Base-by-base conservation (phyloP, 1,140 invertebrate species). In the Pseudomyrmex cubaensis region DNA sequence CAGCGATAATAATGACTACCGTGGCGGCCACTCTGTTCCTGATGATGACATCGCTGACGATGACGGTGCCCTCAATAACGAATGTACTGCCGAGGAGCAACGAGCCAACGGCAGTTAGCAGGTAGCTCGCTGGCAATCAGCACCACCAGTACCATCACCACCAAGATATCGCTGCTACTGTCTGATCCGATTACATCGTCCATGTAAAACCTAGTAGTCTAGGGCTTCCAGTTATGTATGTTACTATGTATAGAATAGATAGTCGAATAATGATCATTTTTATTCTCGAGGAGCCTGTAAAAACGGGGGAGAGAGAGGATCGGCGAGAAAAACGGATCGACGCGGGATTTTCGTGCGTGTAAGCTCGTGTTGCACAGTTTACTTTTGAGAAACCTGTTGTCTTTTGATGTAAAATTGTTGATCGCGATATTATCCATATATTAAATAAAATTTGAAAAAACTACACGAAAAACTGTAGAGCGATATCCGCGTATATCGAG, bases 161-260 rank as follows among this genome's bases (percentile, higher is more conserved):
- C 46, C 59, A 75, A 69, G 63, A 83, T 52, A 78, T 80, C 83
- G 3, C 86, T 88, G 67, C 83, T 63, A 85, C 73, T 78, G 62
- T 83, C 69, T 85, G 85, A 93, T 86, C 85, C 90, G 88, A 94
- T 91, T 91, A 92, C 92, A 93, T 94, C 92, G 93, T 94, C 93
- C 93, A 93, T 93, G 91, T 93, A 93, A 93, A 94, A 93, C 93
- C 93, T 94, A 94, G 94, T 94, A 94, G 93, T 91, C 93, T 94
- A 94, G 94, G 94, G 94, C 94, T 94, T 94, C 94, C 93, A 94
- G 90, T 93, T 94, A 94, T 94, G 86, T 93, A 94, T 93, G 92
- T 94, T 93, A 94, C 91, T 92, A 93, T 94, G 91, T 94, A 93
- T 93, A 90, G 87, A 92, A 89, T 94, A 94, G 93, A 90, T 94